These are phyloP conservation scores for Onthophagus sagittarius DNA, from an alignment of 2,888 invertebrate species.

Conservation along the genomic window DNA sequence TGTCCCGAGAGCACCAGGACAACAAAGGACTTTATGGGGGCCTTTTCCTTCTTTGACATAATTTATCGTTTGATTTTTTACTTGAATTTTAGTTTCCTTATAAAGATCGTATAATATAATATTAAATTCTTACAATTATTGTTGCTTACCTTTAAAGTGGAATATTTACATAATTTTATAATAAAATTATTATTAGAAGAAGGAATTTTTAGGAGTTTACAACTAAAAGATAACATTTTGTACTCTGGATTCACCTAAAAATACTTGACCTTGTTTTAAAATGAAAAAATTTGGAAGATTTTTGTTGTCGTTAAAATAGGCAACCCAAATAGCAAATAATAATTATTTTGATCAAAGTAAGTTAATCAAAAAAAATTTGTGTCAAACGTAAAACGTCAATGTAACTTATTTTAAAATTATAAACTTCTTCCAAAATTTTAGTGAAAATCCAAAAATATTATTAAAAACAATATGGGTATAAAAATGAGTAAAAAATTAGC, in stretches of 20 bases:
- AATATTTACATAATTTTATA: not conserved
- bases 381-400: no score
- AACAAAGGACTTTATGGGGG: constrained; percentile 59
- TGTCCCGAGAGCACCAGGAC: constrained; percentile 79
- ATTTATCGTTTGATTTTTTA: constrained; percentile 60
- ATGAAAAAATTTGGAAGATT: no score
- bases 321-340: no score
- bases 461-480: no score
- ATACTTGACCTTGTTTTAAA: not conserved
- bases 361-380: no score
- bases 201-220: not conserved
- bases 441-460: no score
- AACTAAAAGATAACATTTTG: not conserved
- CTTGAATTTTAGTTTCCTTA: constrained; percentile 61
- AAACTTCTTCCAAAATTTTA: no score
- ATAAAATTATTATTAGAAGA: not conserved
- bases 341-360: no score
- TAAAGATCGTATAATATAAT: constrained; percentile 5
- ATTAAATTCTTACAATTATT: no score
- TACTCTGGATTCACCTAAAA: not conserved
- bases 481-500: no score
- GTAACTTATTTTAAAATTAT: no score
- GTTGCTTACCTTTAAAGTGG: not conserved
- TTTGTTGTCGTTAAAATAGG: no score
- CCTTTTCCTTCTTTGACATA: constrained; percentile 62